These are phyloP conservation scores for Heliconius erato DNA, from an alignment of 2,888 invertebrate species.

Conservation along the genomic window DNA sequence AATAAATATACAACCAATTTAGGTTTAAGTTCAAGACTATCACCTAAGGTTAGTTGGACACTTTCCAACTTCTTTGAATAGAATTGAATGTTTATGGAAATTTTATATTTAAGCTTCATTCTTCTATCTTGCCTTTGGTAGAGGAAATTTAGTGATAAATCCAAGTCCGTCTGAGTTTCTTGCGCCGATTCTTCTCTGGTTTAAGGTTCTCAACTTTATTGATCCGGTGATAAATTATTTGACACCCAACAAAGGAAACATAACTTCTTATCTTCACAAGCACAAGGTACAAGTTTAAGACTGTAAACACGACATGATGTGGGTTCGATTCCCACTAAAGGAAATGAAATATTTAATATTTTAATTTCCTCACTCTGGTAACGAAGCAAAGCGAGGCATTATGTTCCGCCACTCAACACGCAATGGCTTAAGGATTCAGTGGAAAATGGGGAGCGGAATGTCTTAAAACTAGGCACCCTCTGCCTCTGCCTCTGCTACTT, in stretches of 20 bases:
- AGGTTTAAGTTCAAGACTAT: slow-evolving; percentile 5
- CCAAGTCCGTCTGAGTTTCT: background rate
- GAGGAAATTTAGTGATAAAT: background rate
- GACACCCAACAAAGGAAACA: background rate
- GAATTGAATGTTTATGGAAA: background rate
- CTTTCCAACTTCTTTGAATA: slow-evolving; percentile 6
- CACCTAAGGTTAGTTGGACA: background rate
- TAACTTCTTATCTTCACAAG: too few relatives aligned
- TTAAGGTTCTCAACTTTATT: background rate
- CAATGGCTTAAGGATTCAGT: too few relatives aligned
- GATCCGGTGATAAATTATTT: background rate
- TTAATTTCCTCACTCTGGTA: too few relatives aligned
- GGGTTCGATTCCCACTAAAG: too few relatives aligned
- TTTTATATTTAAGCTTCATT: slow-evolving; percentile 2
- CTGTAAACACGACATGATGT: too few relatives aligned
- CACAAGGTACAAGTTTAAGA: too few relatives aligned
- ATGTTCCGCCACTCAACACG: too few relatives aligned
- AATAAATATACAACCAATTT: background rate
- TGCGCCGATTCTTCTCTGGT: background rate
- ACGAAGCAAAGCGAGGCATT: too few relatives aligned
- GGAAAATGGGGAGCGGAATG: too few relatives aligned
- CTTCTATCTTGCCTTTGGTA: background rate
- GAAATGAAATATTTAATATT: too few relatives aligned
- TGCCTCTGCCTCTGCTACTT: too few relatives aligned
- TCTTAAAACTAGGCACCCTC: too few relatives aligned